Base-by-base conservation (phyloP, 2,797 vertebrate genomes). In the Echiichthys vipera region DNA sequence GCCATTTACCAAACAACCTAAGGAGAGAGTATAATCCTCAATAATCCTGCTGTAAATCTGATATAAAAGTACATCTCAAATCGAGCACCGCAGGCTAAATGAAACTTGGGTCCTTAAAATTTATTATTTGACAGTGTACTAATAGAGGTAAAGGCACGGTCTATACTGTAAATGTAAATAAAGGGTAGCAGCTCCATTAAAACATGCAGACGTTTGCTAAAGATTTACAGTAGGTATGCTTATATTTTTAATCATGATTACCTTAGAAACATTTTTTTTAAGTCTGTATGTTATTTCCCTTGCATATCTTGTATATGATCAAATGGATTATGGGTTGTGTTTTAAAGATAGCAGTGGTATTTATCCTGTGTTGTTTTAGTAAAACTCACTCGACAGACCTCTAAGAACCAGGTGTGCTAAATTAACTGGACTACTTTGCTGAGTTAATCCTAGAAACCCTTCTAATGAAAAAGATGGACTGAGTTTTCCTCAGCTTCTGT, bases 1-100 rank as follows among this genome's bases (percentile, higher is more conserved):
- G 20, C 10, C 39, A 74, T 74, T 80, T 58, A 74, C 37, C 59
- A 69, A 77, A 70, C 24, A 6, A 39, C 20, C 30, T 7, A 2
- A 32, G 20, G 17, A 45, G 45, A 72, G 7, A 59, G 47, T 39
- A 20, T 71, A 65, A 50, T 67, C 11, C 54, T 36, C 24, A 37
- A 42, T 66, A 53, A 65, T 54, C 25, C 39, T 6, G 7, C 9
- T 56, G 12, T 47, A 61, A 73, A 47, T 51, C 15, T 62, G n/a
- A 20, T 10, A 32, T 47, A 10, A 53, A 11, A 65, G 32, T 20
- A 20, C 5, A 34, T 50, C 20, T 10, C 32, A 68, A 30, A 14
- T 71, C 20, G 2, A 70, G 39, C 30, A 25, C 22, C 39, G 32
- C 6, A 46, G 20, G 37, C 14, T 36, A 43, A 66, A 59, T 61